These are phyloP conservation scores for Pachycephala philippinensis DNA, from an alignment of 2,113 vertebrate genomes.

Conservation along the genomic window DNA sequence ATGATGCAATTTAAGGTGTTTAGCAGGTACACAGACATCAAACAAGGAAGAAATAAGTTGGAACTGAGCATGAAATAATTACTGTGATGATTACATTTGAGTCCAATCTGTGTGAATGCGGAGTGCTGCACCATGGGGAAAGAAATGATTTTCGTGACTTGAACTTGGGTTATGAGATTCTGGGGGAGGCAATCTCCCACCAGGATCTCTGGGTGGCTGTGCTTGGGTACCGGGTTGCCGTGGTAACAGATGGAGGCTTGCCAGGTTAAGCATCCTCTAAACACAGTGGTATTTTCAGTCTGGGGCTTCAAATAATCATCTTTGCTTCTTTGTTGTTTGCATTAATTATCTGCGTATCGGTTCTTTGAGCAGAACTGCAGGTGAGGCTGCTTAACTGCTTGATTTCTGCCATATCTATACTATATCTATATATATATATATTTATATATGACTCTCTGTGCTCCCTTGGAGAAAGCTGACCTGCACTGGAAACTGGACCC, in stretches of 20 bases:
- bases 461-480: not conserved
- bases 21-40: not conserved
- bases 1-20: not conserved
- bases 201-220: conserved; percentile 64
- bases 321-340: conserved; percentile 40
- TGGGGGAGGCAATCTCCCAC: conserved; percentile 35
- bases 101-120: conserved; percentile 18
- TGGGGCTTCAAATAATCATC: conserved; percentile 32
- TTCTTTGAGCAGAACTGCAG: not conserved
- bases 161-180: not conserved
- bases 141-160: conserved; percentile 10
- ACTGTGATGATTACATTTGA: not conserved
- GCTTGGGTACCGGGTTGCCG: conserved; percentile 77
- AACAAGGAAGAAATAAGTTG: conserved; percentile 1
- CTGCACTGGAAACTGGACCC: not conserved
- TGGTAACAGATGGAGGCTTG: conserved; percentile 73
- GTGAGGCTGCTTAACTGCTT: not conserved
- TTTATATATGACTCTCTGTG: not conserved
- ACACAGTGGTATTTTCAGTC: conserved; percentile 31
- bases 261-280: conserved; percentile 39
- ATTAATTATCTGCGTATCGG: not conserved
- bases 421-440: fast-evolving
- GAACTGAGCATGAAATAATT: conserved; percentile 1
- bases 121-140: not conserved
- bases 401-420: not conserved